Base-by-base conservation (phyloP, 2,797 vertebrate species). In the Gallinago nigripennis region DNA sequence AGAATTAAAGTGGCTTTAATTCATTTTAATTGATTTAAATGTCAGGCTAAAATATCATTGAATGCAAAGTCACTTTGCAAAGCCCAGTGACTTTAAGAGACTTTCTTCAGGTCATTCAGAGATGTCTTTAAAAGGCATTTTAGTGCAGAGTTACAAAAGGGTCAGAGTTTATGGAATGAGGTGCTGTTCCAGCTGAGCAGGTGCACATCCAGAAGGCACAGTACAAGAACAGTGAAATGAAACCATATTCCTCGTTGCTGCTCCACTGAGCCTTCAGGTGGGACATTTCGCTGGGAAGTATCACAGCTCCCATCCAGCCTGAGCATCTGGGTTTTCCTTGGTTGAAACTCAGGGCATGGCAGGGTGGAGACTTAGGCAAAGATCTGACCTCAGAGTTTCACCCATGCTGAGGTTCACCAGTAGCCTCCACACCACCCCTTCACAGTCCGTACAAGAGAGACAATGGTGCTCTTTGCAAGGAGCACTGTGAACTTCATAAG, bases 171-270 rank as follows among this genome's bases (percentile, higher is more conserved):
- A 46, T 57, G 70, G 85, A 37, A 60, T 1, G 12, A 81, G 63
- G 28, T 54, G 25, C 35, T 89, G 24, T 33, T 80, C 5, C 4
- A 20, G 30, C 39, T 37, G 11, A 48, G 23, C 51, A 66, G 63
- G 24, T 51, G 28, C 46, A 13, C 6, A n/a, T 11, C 21, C 43
- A 54, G 28, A 76, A 70, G 66, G 13, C 48, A 45, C 13, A 8
- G 39, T 9, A 45, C 10, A 51, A 54, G 46, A 76, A 30, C 16
- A 39, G 7, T 0, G 3, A 76, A 86, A n/a, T 1, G 2, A 86
- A 79, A 15, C 30, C 16, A 0, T 31, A 5, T 3, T 58, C 19
- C 12, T 5, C 0, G 0, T 16, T 70, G 35, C 24, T 63, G 58
- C 21, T 30, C 45, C 24, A 8, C 50, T 11, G 27, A 82, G n/a